These are phyloP conservation scores for Ephestia elutella DNA, from an alignment of 1,140 invertebrate genomes.

Conservation along the genomic window DNA sequence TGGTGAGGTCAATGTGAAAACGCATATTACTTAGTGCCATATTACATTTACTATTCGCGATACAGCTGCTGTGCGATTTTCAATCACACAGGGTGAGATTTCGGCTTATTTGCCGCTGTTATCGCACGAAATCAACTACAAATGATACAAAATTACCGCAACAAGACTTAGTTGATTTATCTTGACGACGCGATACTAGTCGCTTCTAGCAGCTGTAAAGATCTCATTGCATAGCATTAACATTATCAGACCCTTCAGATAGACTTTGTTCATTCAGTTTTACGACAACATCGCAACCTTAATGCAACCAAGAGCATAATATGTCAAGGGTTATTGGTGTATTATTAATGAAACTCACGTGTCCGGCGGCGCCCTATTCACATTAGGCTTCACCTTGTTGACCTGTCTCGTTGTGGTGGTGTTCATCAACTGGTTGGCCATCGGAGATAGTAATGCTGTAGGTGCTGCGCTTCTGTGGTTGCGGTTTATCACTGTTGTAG, in stretches of 20 bases:
- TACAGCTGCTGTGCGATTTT: neutral
- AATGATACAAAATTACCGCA: too few species aligned
- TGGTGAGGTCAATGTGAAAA: neutral
- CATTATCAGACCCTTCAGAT: too few species aligned
- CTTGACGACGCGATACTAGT: too few species aligned
- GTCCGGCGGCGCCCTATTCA: conserved; percentile 82
- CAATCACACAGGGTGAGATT: neutral
- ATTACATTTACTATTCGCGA: neutral
- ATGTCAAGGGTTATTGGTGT: too few species aligned
- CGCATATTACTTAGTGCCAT: neutral
- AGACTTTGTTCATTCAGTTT: too few species aligned
- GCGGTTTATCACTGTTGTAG: conserved; percentile 77
- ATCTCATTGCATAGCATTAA: too few species aligned
- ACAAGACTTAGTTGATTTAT: too few species aligned
- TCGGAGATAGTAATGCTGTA: conserved; percentile 73
- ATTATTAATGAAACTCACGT: conserved; percentile 55
- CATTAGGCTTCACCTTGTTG: conserved; percentile 90
- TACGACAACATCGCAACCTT: neutral
- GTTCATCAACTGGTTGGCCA: conserved; percentile 78
- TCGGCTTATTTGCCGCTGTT: too few species aligned
- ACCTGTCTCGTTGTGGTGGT: conserved; percentile 83
- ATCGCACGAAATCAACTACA: too few species aligned
- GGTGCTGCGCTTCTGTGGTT: conserved; percentile 83
- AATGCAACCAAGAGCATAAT: neutral
- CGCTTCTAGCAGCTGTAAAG: too few species aligned